These are phyloP conservation scores for Hemithea aestivaria DNA, from an alignment of 2,888 invertebrate genomes.

Conservation along the genomic window DNA sequence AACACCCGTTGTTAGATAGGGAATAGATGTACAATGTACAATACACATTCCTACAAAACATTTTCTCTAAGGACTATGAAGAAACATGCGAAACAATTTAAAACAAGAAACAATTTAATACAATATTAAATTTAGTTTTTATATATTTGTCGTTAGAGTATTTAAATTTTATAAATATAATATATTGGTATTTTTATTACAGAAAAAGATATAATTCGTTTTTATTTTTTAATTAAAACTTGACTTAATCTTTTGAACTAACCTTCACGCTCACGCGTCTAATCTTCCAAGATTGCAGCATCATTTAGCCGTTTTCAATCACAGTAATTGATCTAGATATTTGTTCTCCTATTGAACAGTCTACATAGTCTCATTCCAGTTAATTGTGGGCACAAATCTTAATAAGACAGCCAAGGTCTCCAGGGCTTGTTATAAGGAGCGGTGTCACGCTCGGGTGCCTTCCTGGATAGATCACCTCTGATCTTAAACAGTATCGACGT, in stretches of 20 bases:
- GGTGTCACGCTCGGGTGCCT: constrained; percentile 51
- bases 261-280: too few relatives aligned
- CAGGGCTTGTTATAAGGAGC: constrained; percentile 56
- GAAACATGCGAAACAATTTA: neutral
- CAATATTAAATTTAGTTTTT: too few relatives aligned
- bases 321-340: constrained; percentile 28
- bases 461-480: constrained; percentile 44
- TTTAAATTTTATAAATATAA: too few relatives aligned
- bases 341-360: constrained; percentile 38
- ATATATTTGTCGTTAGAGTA: too few relatives aligned
- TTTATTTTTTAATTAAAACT: too few relatives aligned
- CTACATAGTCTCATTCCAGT: constrained; percentile 37
- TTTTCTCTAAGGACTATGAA: too few relatives aligned
- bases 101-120: too few relatives aligned
- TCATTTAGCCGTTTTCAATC: constrained; percentile 13
- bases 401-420: constrained; percentile 62
- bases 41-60: too few relatives aligned
- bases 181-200: too few relatives aligned
- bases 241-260: too few relatives aligned
- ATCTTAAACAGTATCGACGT: constrained; percentile 54
- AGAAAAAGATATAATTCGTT: too few relatives aligned
- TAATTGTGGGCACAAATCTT: constrained; percentile 45
- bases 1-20: neutral
- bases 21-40: neutral
- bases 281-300: constrained; percentile 9